Evolutionary conservation across 2,113 vertebrate species (phyloP).

Genomic region (Psettodes erumei): DNA sequence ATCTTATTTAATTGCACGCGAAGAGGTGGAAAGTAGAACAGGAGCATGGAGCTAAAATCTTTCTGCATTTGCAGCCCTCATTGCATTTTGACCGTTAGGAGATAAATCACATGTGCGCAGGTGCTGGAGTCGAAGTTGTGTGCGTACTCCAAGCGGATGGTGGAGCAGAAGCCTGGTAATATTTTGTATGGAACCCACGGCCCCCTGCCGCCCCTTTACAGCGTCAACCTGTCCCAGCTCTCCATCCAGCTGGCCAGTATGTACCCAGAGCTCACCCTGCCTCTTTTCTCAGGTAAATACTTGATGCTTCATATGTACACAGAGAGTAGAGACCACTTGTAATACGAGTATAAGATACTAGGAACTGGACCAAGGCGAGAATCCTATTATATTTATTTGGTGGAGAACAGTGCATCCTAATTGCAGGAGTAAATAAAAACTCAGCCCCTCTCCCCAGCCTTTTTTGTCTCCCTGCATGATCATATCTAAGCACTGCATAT

Average conservation of each 20-base stretch:
- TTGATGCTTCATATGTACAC: background rate
- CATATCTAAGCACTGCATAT: background rate
- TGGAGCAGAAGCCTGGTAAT: conserved; percentile 93
- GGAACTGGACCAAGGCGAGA: background rate
- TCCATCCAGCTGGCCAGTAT: conserved; percentile 95
- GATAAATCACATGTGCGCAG: conserved; percentile 70
- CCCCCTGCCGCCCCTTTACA: conserved; percentile 94
- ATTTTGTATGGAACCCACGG: conserved; percentile 95
- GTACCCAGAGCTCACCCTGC: conserved; percentile 98
- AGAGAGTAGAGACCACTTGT: background rate
- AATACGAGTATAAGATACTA: background rate
- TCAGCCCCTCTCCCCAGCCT: background rate
- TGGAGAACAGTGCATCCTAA: background rate
- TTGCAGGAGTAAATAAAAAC: background rate
- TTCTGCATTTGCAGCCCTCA: background rate
- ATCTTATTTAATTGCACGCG: background rate
- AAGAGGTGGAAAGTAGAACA: background rate
- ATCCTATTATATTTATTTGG: background rate
- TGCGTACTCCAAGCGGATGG: conserved; percentile 94
- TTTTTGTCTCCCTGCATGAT: background rate
- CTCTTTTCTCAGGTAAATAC: conserved; percentile 94
- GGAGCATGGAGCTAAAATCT: background rate
- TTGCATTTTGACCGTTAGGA: background rate
- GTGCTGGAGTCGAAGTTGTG: conserved; percentile 96
- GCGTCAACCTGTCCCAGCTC: conserved; percentile 91